These are phyloP conservation scores for Xerus rutilus DNA, from an alignment of 2,797 vertebrate species.

Conservation along the genomic window DNA sequence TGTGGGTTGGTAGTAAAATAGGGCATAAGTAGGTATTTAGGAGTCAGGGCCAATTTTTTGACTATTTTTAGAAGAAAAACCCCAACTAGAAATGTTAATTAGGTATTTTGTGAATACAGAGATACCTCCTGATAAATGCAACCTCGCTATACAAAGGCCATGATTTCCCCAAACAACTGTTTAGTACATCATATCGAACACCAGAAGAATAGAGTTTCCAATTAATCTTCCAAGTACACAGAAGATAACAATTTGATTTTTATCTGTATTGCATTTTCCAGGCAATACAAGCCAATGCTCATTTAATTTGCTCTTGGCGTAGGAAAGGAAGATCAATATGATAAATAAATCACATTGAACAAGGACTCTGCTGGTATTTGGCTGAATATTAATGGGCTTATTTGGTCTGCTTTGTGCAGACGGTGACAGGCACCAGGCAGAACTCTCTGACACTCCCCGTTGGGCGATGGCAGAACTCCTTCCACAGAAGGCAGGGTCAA, in stretches of 20 bases:
- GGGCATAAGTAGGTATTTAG: not conserved
- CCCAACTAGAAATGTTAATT: not conserved
- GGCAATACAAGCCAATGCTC: slow-evolving; percentile 36
- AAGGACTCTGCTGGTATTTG: slow-evolving; percentile 64
- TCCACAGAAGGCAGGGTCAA: not conserved
- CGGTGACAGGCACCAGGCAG: not conserved
- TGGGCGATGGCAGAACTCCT: not conserved
- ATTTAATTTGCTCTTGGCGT: slow-evolving; percentile 70
- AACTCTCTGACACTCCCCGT: slow-evolving; percentile 19
- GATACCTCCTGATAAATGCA: not conserved
- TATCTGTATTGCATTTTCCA: slow-evolving; percentile 54
- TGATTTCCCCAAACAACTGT: slow-evolving; percentile 50
- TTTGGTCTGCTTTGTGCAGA: slow-evolving; percentile 39
- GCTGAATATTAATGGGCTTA: slow-evolving; percentile 47
- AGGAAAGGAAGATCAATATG: slow-evolving; percentile 37
- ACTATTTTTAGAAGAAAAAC: slow-evolving; percentile 37
- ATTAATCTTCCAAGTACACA: slow-evolving; percentile 64
- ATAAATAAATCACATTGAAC: slow-evolving; percentile 64
- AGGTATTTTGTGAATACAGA: not conserved
- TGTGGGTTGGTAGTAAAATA: not conserved
- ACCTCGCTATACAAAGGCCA: not conserved
- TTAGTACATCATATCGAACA: not conserved
- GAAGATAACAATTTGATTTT: slow-evolving; percentile 66
- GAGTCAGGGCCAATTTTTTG: not conserved
- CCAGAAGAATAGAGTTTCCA: not conserved